Conservation (phyloP, 2,797 vertebrate genomes). For the Poecilia velifera region DNA sequence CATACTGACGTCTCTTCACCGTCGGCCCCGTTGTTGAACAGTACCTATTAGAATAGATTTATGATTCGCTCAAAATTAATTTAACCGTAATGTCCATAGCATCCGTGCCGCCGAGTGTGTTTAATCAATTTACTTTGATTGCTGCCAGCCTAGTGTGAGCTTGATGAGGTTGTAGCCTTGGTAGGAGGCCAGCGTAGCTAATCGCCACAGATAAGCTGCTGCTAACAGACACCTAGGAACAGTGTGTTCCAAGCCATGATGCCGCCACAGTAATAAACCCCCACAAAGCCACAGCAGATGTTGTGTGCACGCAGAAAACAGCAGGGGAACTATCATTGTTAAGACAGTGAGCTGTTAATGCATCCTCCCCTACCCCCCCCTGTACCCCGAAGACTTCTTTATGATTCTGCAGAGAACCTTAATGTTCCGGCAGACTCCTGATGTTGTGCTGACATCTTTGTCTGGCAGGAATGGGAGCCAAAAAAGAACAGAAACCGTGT, state of each 20-base stretch:
- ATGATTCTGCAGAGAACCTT: not conserved
- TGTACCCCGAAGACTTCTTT: not conserved
- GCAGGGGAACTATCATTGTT: not conserved
- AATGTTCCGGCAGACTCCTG: not conserved
- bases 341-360: not conserved
- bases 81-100: not conserved
- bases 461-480: not conserved
- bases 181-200: not conserved
- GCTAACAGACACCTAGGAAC: not conserved
- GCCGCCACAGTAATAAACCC: not conserved
- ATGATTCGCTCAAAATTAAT: not conserved
- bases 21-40: too few relatives aligned
- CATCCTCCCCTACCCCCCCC: not conserved
- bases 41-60: not conserved
- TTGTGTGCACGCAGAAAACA: not conserved
- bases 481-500: not conserved
- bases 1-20: not conserved
- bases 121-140: constrained; percentile 1
- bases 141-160: not conserved
- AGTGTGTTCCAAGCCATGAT: not conserved
- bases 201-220: not conserved
- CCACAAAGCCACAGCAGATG: not conserved
- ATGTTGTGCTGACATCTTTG: not conserved
- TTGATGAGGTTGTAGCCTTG: not conserved
- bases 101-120: not conserved